Evolutionary conservation across 1,140 invertebrate genomes (phyloP), one percentile per base, ranked within the genome.

Genomic region (Galleria mellonella): DNA sequence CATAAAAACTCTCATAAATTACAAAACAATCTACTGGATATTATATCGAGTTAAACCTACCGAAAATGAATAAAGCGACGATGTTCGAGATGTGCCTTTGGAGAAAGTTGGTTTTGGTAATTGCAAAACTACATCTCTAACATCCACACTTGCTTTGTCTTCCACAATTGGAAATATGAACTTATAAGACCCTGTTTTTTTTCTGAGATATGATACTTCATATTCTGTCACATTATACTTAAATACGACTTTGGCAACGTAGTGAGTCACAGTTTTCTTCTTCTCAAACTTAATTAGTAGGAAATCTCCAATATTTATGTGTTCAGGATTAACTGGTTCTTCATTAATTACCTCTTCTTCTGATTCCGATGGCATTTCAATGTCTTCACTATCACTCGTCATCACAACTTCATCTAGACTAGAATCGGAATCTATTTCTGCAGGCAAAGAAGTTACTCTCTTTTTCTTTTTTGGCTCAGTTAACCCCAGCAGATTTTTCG

Each of bases 221-320:
- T 55, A 47, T 52, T 62, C 54, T 40, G 49, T 55, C 29, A 50
- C 10, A 55, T 42, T 55, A 43, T 53, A 51, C 17, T 48, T 50
- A 41, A 40, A 41, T 33, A 62, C 36, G 14, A 65, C 32, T 52
- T 57, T 43, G 38, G 53, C 51, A 38, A 56, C 57, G 31, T 56
- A 60, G 35, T 64, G 32, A 41, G 47, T 45, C 32, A 52, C 43
- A 50, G 47, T 43, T 36, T 46, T 60, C 38, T 63, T 60, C 27
- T 52, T 56, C 39, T 60, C 50, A 56, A 65, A 62, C 32, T 62
- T 63, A 44, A 61, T 52, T 31, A 68, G 54, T n/a, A 68, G 43
- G 53, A 58, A 64, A 52, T 49, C 47, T 39, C 36, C 47, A 41
- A 54, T 51, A 46, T 56, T 51, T 46, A 63, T 61, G 31, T 63